phyloP scores from a whole-genome alignment of 2,888 invertebrate genomes.

The Nudaria mundana region DNA sequence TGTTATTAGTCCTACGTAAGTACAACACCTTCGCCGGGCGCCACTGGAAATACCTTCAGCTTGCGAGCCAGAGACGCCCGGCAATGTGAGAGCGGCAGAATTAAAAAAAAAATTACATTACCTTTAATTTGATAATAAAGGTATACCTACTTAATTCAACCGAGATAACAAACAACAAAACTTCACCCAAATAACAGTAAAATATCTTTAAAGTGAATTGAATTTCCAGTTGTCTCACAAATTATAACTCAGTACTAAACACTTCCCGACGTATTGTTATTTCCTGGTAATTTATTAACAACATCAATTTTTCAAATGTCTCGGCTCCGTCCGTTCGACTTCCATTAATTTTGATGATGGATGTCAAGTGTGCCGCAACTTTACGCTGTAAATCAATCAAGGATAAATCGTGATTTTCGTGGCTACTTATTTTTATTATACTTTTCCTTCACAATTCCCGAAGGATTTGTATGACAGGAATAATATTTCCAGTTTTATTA shows the following conservation, averaged over 20 bases:
- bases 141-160: too few species aligned
- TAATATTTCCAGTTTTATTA: not conserved
- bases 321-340: constrained; percentile 36
- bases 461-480: constrained; percentile 6
- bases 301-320: constrained; percentile 46
- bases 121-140: not conserved
- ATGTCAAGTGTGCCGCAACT: constrained; percentile 49
- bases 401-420: constrained; percentile 28
- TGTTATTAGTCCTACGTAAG: too few species aligned
- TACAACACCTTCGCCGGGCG: too few species aligned
- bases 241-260: constrained; percentile 5
- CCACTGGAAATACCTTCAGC: too few species aligned
- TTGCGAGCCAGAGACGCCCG: too few species aligned
- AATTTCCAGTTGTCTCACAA: not conserved
- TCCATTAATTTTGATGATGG: constrained; percentile 53
- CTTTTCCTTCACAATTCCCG: constrained; percentile 2
- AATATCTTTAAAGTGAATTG: constrained; percentile 1
- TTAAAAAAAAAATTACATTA: too few species aligned
- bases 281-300: constrained; percentile 41
- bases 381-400: constrained; percentile 52
- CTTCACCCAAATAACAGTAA: too few species aligned
- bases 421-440: constrained; percentile 26
- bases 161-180: too few species aligned
- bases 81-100: too few species aligned
- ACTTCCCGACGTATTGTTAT: constrained; percentile 28